phyloP scores from a whole-genome alignment of 2,113 vertebrate genomes.

The Phalacrocorax brasilianus region DNA sequence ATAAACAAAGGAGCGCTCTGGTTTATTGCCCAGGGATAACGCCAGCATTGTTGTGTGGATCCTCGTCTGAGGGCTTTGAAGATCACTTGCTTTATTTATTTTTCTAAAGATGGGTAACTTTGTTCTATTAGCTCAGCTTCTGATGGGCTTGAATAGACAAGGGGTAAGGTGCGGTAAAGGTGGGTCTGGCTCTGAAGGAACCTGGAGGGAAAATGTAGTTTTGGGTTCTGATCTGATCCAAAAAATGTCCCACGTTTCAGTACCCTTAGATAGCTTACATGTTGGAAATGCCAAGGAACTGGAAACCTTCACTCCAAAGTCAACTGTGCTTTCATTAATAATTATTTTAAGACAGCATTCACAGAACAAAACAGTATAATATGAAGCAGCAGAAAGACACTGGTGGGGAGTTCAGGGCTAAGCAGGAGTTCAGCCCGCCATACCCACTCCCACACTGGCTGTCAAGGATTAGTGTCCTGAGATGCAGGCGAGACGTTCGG shows the following conservation, averaged over 20 bases:
- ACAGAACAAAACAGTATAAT: slow-evolving; percentile 4
- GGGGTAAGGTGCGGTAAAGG: not conserved
- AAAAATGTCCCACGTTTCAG: slow-evolving; percentile 4
- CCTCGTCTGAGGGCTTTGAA: slow-evolving; percentile 25
- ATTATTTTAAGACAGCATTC: not conserved
- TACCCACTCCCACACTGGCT: not conserved
- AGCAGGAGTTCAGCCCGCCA: not conserved
- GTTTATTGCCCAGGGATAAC: slow-evolving; percentile 29
- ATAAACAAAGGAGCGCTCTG: slow-evolving; percentile 38
- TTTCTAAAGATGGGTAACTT: slow-evolving; percentile 23
- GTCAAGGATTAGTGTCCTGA: not conserved
- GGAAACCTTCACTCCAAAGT: not conserved
- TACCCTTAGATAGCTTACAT: slow-evolving; percentile 4
- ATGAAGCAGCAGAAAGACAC: not conserved
- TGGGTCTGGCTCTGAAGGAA: not conserved
- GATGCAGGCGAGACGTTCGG: not conserved
- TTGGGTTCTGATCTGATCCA: slow-evolving; percentile 15
- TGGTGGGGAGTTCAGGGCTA: not conserved
- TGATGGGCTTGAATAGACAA: not conserved
- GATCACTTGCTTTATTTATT: slow-evolving; percentile 26
- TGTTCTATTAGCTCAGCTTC: slow-evolving; percentile 16
- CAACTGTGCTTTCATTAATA: slow-evolving; percentile 51
- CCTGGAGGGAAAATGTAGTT: not conserved
- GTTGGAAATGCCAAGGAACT: not conserved
- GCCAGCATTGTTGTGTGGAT: not conserved